phyloP scores from a whole-genome alignment of 2,113 vertebrate species.

The Sprattus sprattus region DNA sequence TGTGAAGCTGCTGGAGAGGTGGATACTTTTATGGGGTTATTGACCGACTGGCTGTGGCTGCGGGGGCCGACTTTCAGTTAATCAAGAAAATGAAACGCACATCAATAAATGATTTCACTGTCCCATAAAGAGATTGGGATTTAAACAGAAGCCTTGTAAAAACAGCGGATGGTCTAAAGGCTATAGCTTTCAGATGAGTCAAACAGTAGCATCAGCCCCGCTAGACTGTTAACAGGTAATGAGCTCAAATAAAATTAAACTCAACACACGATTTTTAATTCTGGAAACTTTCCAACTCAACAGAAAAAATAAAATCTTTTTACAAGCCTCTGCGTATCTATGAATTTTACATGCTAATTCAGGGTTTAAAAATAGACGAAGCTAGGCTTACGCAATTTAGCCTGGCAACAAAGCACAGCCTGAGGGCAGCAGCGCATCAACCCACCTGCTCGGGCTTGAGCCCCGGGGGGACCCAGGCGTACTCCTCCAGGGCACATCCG shows the following conservation, averaged over 20 bases:
- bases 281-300: conserved; percentile 11
- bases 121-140: conserved; percentile 53
- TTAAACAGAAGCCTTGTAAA: conserved; percentile 41
- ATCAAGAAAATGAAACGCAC: conserved; percentile 60
- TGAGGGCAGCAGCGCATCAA: neutral
- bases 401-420: neutral
- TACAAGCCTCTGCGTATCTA: neutral
- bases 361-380: neutral
- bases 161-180: conserved; percentile 37
- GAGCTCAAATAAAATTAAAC: conserved; percentile 19
- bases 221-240: neutral
- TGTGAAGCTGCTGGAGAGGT: conserved; percentile 37
- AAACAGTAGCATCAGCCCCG: neutral
- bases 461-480: conserved; percentile 94
- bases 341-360: conserved; percentile 4
- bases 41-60: conserved; percentile 55
- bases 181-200: neutral
- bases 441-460: conserved; percentile 97
- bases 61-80: conserved; percentile 45
- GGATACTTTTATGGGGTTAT: conserved; percentile 47
- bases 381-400: neutral
- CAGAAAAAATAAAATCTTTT: neutral
- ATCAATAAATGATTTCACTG: conserved; percentile 57
- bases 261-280: neutral
- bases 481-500: conserved; percentile 95